Conservation (phyloP, 2,888 invertebrate species). For the Biston betularia region DNA sequence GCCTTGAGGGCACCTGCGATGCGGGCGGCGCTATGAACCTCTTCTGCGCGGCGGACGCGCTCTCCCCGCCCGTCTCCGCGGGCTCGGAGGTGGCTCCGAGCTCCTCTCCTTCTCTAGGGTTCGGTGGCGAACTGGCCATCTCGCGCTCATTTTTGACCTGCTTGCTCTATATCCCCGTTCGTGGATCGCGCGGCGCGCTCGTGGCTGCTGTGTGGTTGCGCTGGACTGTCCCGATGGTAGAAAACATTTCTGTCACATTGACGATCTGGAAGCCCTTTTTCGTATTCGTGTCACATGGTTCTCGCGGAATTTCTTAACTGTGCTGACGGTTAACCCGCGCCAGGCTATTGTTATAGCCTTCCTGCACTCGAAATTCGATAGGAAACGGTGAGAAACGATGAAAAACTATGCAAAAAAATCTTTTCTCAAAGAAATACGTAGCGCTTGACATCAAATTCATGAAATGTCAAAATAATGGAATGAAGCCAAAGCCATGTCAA, state of each 20-base stretch:
- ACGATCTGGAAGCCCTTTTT: constrained; percentile 84
- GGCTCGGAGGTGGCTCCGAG: constrained; percentile 70
- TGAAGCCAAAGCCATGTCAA: constrained; percentile 84
- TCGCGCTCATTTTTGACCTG: constrained; percentile 84
- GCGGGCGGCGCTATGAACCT: constrained; percentile 80
- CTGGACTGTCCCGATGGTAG: constrained; percentile 82
- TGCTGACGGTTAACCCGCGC: constrained; percentile 55
- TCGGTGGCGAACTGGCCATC: constrained; percentile 86
- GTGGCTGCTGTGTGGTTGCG: constrained; percentile 72
- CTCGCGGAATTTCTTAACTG: constrained; percentile 75
- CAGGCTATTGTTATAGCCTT: constrained; percentile 51
- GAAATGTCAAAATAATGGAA: constrained; percentile 86
- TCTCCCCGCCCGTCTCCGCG: constrained; percentile 77
- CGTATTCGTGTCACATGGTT: constrained; percentile 87
- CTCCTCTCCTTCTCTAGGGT: constrained; percentile 83
- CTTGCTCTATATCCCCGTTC: constrained; percentile 78
- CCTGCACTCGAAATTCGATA: constrained; percentile 57
- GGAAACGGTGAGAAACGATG: constrained; percentile 63
- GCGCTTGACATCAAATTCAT: constrained; percentile 85
- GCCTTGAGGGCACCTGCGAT: constrained; percentile 78
- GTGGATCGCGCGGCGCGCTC: constrained; percentile 75
- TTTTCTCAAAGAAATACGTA: constrained; percentile 83
- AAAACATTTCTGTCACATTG: constrained; percentile 87
- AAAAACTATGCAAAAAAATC: constrained; percentile 69
- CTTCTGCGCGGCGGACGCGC: constrained; percentile 83